Evolutionary conservation across 2,797 vertebrate species (phyloP).

Genomic region (Hoplostethus mediterraneus): DNA sequence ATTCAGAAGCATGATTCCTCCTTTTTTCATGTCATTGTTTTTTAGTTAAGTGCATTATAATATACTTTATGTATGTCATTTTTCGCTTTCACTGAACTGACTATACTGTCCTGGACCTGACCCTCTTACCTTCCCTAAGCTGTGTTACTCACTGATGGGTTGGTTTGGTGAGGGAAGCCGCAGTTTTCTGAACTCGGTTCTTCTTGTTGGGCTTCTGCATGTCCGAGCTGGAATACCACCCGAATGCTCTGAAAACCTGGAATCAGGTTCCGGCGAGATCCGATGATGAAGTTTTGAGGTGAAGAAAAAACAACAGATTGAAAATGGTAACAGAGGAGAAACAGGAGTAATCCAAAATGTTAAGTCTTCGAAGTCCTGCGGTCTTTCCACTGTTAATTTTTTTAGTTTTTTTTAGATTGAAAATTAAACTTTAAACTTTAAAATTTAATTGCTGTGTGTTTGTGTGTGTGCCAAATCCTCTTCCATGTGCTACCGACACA

Average conservation of each 20-base stretch:
- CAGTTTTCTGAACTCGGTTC: slow-evolving; percentile 29
- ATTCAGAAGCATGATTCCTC: too few species aligned
- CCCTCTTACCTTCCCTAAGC: neutral
- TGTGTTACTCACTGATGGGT: slow-evolving; percentile 59
- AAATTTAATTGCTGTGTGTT: neutral
- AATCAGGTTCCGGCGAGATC: neutral
- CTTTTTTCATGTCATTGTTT: too few species aligned
- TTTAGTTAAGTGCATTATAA: too few species aligned
- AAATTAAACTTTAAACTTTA: neutral
- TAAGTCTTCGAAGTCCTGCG: neutral
- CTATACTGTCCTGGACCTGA: neutral
- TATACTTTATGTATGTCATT: too few species aligned
- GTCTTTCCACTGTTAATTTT: too few species aligned
- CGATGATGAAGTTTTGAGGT: neutral
- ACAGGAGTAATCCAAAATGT: neutral
- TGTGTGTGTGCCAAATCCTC: neutral
- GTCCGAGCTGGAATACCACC: slow-evolving; percentile 14
- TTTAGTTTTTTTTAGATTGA: too few species aligned
- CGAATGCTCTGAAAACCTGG: neutral
- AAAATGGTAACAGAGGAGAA: neutral
- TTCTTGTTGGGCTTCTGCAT: slow-evolving; percentile 62
- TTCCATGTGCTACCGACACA: neutral
- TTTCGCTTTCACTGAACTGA: too few species aligned
- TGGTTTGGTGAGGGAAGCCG: slow-evolving; percentile 29
- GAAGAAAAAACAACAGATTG: neutral